These are phyloP conservation scores for Lacanobia oleracea DNA, from an alignment of 2,888 invertebrate genomes.

Conservation along the genomic window DNA sequence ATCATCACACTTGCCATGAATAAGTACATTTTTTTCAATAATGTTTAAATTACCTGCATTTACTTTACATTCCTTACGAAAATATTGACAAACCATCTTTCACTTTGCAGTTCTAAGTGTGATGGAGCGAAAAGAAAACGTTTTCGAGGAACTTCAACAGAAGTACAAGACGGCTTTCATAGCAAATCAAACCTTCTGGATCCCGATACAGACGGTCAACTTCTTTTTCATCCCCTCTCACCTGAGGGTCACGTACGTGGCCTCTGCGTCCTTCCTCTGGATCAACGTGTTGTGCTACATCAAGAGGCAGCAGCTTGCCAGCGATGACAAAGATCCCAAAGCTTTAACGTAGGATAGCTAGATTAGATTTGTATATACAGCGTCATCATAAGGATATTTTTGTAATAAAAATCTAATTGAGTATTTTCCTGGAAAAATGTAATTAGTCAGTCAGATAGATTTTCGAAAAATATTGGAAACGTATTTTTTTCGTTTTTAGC, in stretches of 20 bases:
- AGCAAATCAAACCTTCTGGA: slow-evolving; percentile 95
- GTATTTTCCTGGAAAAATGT: neutral
- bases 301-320: slow-evolving; percentile 90
- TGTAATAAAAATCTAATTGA: too few relatives aligned
- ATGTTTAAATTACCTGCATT: neutral
- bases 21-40: neutral
- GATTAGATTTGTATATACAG: neutral
- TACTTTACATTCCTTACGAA: neutral
- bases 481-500: too few relatives aligned
- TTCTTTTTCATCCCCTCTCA: slow-evolving; percentile 93
- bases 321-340: neutral
- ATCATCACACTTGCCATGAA: neutral
- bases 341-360: neutral
- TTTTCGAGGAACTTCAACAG: slow-evolving; percentile 92
- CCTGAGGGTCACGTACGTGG: slow-evolving; percentile 94
- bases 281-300: slow-evolving; percentile 96
- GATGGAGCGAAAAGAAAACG: slow-evolving; percentile 93
- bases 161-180: slow-evolving; percentile 94
- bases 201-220: slow-evolving; percentile 95
- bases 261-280: slow-evolving; percentile 95
- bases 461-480: too few relatives aligned
- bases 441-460: too few relatives aligned
- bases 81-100: slow-evolving; percentile 11
- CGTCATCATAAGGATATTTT: too few relatives aligned
- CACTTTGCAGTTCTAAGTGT: slow-evolving; percentile 92